Evolutionary conservation across 2,113 vertebrate species (phyloP).

Genomic region (Hypocryptadius cinnamomeus): DNA sequence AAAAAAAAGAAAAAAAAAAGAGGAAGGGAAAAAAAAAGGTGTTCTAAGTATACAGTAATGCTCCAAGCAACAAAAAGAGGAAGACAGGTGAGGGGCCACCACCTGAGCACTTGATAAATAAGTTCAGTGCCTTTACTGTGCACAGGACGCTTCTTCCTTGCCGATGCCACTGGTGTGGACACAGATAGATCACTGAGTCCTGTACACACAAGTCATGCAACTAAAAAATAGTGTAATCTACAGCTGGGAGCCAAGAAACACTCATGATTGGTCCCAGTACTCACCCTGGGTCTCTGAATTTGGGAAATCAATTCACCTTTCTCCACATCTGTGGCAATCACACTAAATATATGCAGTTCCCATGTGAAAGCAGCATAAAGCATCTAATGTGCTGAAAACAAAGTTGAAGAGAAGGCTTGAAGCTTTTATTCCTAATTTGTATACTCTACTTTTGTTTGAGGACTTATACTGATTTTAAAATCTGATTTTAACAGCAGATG

Average conservation of each 20-base stretch:
- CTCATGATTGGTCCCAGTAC: neutral
- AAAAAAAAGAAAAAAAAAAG: too few species aligned
- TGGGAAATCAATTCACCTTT: neutral
- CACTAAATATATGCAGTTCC: neutral
- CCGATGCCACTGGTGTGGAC: neutral
- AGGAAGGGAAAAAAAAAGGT: rapidly evolving
- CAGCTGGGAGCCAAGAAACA: neutral
- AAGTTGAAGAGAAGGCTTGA: neutral
- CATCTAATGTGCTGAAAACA: neutral
- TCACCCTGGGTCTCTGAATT: neutral
- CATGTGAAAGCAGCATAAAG: neutral
- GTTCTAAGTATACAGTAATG: neutral
- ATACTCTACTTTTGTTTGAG: neutral
- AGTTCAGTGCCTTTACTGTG: neutral
- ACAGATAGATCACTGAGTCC: neutral
- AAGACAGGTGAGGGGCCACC: neutral
- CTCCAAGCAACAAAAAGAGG: neutral
- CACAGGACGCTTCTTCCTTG: neutral
- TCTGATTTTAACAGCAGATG: neutral
- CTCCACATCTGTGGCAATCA: neutral
- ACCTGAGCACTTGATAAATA: neutral
- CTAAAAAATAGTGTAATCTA: neutral
- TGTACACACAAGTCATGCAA: neutral
- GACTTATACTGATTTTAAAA: too few species aligned
- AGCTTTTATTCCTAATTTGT: neutral